Base-by-base conservation (phyloP, 2,113 vertebrate genomes). In the Trochalopteron elliotii region DNA sequence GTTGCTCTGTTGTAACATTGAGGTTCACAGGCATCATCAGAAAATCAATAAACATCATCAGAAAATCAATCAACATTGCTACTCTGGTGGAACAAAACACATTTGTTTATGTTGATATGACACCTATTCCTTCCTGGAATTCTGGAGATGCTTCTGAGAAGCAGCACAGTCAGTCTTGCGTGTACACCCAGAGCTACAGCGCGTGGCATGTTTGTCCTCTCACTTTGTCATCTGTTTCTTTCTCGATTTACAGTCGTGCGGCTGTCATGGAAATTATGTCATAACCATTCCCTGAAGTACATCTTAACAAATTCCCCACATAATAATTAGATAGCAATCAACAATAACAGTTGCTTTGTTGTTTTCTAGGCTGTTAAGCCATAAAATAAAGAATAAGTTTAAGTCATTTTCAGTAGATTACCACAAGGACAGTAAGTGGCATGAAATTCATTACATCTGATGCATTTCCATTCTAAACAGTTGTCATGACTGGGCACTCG, bases 291-390 rank as follows among this genome's bases (percentile, higher is more conserved):
- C 68, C 93, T 52, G 71, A 85, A 88, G 71, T 74, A 53, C 47
- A 83, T 91, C 75, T 76, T 95, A 95, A 96, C 74, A 93, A 95
- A 85, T 77, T 79, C 55, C 75, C 59, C 53, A 65, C 85, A 77
- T 70, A 72, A 89, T 72, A 91, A 88, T 91, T 74, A 93, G 81
- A 61, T 10, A 85, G 45, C 35, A 76, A 76, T 65, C 74, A 91
- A 53, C 61, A 72, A 50, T 93, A 67, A 69, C 27, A 24, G 40
- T 94, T 79, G 24, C 25, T 92, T 87, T 6, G 1, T 74, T 95
- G 22, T 93, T 69, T 91, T 77, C 78, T 67, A 63, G 42, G 15
- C 27, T 90, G 39, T 86, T 91, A 83, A 89, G 5, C 13, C 22
- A 63, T 83, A 78, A 93, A 75, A 35, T 9, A 70, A 91, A 83